Base-by-base conservation (phyloP, 2,797 vertebrate genomes). In the Nyctibius grandis region DNA sequence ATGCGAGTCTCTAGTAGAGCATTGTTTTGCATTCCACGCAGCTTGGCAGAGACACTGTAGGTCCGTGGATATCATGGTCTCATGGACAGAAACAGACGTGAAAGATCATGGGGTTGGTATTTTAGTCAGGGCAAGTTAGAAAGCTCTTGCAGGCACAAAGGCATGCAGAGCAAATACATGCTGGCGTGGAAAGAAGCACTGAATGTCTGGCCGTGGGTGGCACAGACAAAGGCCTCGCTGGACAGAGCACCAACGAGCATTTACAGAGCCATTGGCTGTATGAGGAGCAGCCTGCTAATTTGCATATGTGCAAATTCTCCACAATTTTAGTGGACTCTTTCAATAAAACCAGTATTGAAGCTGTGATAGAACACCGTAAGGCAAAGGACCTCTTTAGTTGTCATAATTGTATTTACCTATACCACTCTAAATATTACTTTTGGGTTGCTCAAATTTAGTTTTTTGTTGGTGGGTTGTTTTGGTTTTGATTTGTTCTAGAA, bases 141-240 rank as follows among this genome's bases (percentile, higher is more conserved):
- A 65, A 91, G 72, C 75, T 89, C 60, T 36, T 28, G 74, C 31
- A 34, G 59, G 38, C 69, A 44, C 33, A 44, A 65, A 78, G 31
- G 42, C 40, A 5, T 0, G 9, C 45, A 29, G 26, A 84, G 65
- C 61, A 72, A 76, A 57, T 19, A 20, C 3, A 2, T n/a, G 47
- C 29, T 84, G 85, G 60, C 9, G 18, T 21, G 57, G 57, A 34
- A 68, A 31, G 42, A 17, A 79, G 59, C 31, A 7, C 25, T 44
- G 36, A 69, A 33, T n/a, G n/a, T n/a, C n/a, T n/a, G 0, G 64
- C 53, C 0, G 1, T 34, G 76, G 57, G 42, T 56, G 54, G 76
- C 42, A 65, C 33, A 65, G 20, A 31, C 28, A 60, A 59, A 69
- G 31, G 61, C 53, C 50, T 83, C 68, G 0, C 40, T 48, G 93